These are phyloP conservation scores for Ceratosolen solmsi DNA, from an alignment of 1,140 invertebrate genomes.

Conservation along the genomic window DNA sequence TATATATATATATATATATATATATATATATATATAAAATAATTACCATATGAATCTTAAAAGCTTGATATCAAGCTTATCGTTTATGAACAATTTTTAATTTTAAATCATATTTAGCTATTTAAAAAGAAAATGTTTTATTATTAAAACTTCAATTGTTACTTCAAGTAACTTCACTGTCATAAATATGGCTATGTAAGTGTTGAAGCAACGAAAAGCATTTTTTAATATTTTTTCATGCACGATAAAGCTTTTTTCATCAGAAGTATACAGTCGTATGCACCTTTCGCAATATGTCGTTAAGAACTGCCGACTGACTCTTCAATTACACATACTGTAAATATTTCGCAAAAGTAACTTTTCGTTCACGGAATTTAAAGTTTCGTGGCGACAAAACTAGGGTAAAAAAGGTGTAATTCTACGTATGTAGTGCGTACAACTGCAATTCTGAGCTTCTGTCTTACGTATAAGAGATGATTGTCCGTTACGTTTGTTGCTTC, in stretches of 20 bases:
- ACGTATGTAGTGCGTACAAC: not conserved
- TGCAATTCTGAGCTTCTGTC: not conserved
- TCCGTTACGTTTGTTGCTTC: not conserved
- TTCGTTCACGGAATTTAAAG: conserved; percentile 21
- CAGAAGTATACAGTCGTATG: not conserved
- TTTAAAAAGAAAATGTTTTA: too few species aligned
- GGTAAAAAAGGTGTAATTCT: not conserved
- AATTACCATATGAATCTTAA: too few species aligned
- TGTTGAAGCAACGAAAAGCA: not conserved
- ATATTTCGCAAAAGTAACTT: conserved; percentile 24
- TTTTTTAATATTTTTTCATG: not conserved
- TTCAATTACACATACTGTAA: conserved; percentile 2
- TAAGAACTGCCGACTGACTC: not conserved
- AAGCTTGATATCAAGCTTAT: too few species aligned
- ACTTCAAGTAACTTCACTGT: too few species aligned
- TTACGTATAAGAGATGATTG: not conserved
- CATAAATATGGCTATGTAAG: not conserved
- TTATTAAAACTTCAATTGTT: too few species aligned
- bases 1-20: too few species aligned
- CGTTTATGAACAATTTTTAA: not conserved
- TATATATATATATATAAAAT: too few species aligned
- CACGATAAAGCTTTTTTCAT: not conserved
- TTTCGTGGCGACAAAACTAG: not conserved
- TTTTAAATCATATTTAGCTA: not conserved
- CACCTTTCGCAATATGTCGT: conserved; percentile 6